A percentile compares a stretch with the other conserved stretches of the same genome.
These are phyloP conservation scores for Poeciliopsis presidionis DNA, from an alignment of 2,797 vertebrate species.

Conservation along the genomic window DNA sequence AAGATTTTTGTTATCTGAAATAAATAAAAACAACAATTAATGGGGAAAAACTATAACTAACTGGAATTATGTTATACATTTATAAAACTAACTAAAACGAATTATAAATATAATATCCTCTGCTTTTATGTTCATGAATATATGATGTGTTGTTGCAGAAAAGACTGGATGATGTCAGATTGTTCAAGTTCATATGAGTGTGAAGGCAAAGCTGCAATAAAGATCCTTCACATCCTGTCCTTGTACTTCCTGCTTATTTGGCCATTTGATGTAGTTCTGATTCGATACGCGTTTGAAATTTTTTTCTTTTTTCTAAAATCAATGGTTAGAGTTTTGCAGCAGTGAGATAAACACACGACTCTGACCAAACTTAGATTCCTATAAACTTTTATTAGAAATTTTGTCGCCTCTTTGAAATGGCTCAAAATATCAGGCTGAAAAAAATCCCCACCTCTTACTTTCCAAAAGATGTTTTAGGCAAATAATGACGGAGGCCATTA, in stretches of 20 bases:
- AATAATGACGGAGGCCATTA: neutral
- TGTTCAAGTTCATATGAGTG: neutral
- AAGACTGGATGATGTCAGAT: neutral
- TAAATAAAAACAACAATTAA: too few species aligned
- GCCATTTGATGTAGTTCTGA: neutral
- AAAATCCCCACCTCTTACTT: too few species aligned
- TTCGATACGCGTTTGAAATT: neutral
- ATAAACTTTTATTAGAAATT: neutral
- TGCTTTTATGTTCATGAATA: too few species aligned
- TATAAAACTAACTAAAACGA: too few species aligned
- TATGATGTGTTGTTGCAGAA: neutral
- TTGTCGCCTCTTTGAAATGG: too few species aligned
- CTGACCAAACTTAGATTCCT: neutral
- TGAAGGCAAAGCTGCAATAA: neutral
- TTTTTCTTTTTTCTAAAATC: neutral
- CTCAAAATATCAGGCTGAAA: too few species aligned
- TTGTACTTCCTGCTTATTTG: neutral
- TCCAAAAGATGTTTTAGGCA: too few species aligned
- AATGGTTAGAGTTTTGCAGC: neutral
- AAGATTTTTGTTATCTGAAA: too few species aligned
- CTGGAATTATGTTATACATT: too few species aligned
- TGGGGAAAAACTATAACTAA: too few species aligned
- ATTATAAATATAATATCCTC: too few species aligned
- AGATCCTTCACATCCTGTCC: neutral
- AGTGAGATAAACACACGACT: neutral